Conservation (phyloP, 2,888 invertebrate genomes). For the Salticus scenicus region DNA sequence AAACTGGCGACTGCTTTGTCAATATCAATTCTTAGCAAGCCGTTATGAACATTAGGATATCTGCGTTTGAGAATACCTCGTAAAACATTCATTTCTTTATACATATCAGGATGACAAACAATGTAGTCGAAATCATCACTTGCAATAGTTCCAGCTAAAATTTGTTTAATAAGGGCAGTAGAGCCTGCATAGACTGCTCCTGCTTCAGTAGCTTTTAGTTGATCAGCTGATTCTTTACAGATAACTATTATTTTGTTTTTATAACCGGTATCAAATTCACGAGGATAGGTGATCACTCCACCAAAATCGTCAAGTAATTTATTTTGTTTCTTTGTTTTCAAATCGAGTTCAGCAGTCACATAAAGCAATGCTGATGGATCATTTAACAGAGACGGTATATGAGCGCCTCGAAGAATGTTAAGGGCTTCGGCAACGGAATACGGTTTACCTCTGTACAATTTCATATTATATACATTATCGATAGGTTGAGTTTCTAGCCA, state of each 20-base stretch:
- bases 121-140: slow-evolving; percentile 82
- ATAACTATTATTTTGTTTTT: slow-evolving; percentile 84
- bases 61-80: slow-evolving; percentile 86
- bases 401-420: slow-evolving; percentile 85
- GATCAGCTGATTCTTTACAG: slow-evolving; percentile 80
- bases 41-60: slow-evolving; percentile 81
- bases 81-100: slow-evolving; percentile 84
- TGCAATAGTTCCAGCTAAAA: slow-evolving; percentile 77
- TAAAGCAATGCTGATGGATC: slow-evolving; percentile 83
- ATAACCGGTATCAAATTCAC: slow-evolving; percentile 83
- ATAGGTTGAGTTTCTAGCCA: slow-evolving; percentile 76
- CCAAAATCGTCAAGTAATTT: slow-evolving; percentile 83
- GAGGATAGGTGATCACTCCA: slow-evolving; percentile 82
- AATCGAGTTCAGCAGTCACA: slow-evolving; percentile 86
- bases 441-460: slow-evolving; percentile 80
- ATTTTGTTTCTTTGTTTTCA: slow-evolving; percentile 83
- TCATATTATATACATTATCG: slow-evolving; percentile 82
- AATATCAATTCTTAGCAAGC: slow-evolving; percentile 83
- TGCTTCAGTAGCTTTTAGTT: slow-evolving; percentile 80
- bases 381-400: slow-evolving; percentile 89
- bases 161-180: slow-evolving; percentile 83
- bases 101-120: slow-evolving; percentile 86
- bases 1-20: slow-evolving; percentile 81
- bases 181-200: slow-evolving; percentile 86
- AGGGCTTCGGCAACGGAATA: slow-evolving; percentile 86